Base-by-base conservation (phyloP, 2,113 vertebrate genomes). In the Rhinolophus ferrumequinum region DNA sequence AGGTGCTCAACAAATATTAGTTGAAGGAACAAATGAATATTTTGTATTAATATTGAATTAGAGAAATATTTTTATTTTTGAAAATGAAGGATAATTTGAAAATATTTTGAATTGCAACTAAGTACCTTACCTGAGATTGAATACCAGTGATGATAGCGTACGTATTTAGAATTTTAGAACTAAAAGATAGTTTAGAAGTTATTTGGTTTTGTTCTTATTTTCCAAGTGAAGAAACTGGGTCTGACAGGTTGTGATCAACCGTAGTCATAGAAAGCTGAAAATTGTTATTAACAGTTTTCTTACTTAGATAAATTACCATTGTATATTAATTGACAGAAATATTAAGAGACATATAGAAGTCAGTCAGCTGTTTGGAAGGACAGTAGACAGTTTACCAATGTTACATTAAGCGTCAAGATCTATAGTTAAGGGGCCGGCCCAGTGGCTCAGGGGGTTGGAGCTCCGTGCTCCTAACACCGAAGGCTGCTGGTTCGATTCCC, bases 1-100 rank as follows among this genome's bases (percentile, higher is more conserved):
- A 67, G 28, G 50, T 90, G 33, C 8, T 83, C 10, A 75, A 62
- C 52, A 93, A 89, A 72, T 91, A 83, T 13, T 54, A 73, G 30
- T 75, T 95, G 30, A 86, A 44, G 90, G 35, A 91, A 26, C 16
- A 1, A 66, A 38, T 88, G 8, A 88, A 58, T 85, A 92, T 11
- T 76, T 82, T 69, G 28, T 73, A 33, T 91, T 95, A 86, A 66
- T 66, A 22, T 30, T 91, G 24, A 35, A 66, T 56, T 66, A 87
- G 56, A 72, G 22, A 79, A 92, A 69, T 94, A 82, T 62, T 76
- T 90, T 90, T 73, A 76, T 84, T 84, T 88, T 94, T 88, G 35
- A 66, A 95, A 85, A 70, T 89, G 47, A 88, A 84, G 50, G 79
- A 30, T 67, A 66, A 73, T 92, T 89, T 75, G 58, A 60, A 86